A percentile compares a stretch with the other conserved stretches of the same genome.
Evolutionary conservation across 2,797 vertebrate species (phyloP).

Genomic region (Moxostoma hubbsi): DNA sequence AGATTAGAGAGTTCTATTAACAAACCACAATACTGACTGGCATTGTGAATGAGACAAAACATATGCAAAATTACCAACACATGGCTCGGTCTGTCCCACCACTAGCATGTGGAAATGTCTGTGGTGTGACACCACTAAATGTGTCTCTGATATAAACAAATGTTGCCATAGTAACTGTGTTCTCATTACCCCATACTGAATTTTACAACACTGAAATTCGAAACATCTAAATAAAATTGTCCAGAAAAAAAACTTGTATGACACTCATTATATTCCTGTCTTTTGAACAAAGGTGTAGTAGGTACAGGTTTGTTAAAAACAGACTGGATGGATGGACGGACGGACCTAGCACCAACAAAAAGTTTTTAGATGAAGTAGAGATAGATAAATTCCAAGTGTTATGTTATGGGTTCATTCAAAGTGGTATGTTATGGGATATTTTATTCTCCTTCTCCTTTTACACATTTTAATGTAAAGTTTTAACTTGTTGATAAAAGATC

Average conservation of each 20-base stretch:
- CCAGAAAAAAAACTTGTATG: neutral
- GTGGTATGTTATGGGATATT: neutral
- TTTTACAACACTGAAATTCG: neutral
- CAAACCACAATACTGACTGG: constrained; percentile 45
- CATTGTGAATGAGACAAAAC: constrained; percentile 26
- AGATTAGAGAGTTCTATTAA: constrained; percentile 39
- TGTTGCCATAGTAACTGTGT: neutral
- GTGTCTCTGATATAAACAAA: constrained; percentile 60
- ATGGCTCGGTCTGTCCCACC: constrained; percentile 1
- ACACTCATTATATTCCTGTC: too few relatives aligned
- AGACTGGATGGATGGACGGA: neutral
- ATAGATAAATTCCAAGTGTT: neutral
- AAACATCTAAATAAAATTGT: neutral
- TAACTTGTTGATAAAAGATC: neutral
- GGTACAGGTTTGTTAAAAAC: neutral
- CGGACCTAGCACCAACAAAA: constrained; percentile 47
- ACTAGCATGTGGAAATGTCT: constrained; percentile 44
- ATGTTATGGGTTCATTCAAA: neutral
- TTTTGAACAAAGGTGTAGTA: neutral
- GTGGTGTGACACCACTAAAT: constrained; percentile 48
- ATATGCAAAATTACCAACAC: neutral
- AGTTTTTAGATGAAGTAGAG: neutral
- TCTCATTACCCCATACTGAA: neutral
- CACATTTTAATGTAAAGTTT: neutral
- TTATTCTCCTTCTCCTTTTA: neutral